Evolutionary conservation across 2,888 invertebrate genomes (phyloP), one percentile per base, ranked within the genome.

Genomic region (Scaeva pyrastri): DNA sequence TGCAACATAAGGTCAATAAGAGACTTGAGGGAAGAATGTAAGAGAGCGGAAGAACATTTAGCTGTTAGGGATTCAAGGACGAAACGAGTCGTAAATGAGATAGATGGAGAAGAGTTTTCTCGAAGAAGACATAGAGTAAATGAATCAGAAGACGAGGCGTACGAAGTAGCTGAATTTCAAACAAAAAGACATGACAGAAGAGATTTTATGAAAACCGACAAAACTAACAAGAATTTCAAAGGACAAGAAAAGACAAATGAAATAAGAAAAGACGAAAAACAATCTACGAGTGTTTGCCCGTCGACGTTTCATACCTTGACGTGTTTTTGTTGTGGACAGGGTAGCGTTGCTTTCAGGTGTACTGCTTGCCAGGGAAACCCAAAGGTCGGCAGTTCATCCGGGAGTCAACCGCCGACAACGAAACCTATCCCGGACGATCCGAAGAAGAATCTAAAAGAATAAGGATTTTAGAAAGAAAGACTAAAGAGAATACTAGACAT

Each of bases 331-430:
- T 62, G 41, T 41, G 60, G 19, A 1, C 39, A 39, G 19, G 39
- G 41, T n/a, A 36, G 39, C 16, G n/a, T 62, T 2, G 41, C 39
- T 1, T 39, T 62, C 7, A 19, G n/a, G 3, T 62, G 60, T 19
- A 41, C 36, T 2, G 19, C 62, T 3, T 62, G 62, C 43, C 62
- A 62, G 62, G 43, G 41, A 62, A 62, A 62, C 43, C 14, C 14
- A 14, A 62, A 21, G 6, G 43, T 43, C 23, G 64, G 23, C 64
- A 16, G 23, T n/a, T 14, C 26, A 45, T 16, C 64, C 64, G 64
- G 64, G 64, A 64, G 23, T 10, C 21, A 64, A 16, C 45, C n/a
- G 64, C 26, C n/a, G 45, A 64, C 45, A 1, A 19, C 11, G 12
- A 64, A 23, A n/a, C 6, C 23, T n/a, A 12, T 45, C 64, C 43